Base-by-base conservation (phyloP, 2,113 vertebrate species). In the Leucosticte australis region DNA sequence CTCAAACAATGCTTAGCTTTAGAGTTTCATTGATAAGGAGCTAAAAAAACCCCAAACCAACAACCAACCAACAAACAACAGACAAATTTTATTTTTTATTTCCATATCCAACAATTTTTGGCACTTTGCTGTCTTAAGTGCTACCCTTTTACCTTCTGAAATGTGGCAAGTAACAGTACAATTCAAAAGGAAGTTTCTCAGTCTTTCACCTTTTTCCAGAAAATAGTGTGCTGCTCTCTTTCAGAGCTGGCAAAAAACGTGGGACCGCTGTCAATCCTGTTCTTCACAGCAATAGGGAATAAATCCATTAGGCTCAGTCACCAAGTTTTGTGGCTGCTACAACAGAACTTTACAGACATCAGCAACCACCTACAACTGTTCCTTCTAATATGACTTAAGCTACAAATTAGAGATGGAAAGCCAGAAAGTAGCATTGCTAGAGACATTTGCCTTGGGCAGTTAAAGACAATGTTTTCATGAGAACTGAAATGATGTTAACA, bases 401-500 rank as follows among this genome's bases (percentile, higher is more conserved):
- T 42, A 62, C 26, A 59, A 71, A 52, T 19, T 49, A 42, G 39
- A 70, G 41, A 33, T 33, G 52, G 49, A 63, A 87, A 75, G n/a
- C 26, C 44, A 57, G 26, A 35, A 91, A 90, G 39, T 3, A 42
- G 37, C 30, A 50, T 62, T 68, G 59, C 56, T 47, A 50, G 22
- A 86, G 53, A 85, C 26, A 39, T 33, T 22, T 67, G 64, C 71
- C 50, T 62, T 22, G 15, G 27, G 41, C 24, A 78, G 15, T n/a
- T 78, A 56, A 68, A 79, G 15, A 55, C 35, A 16, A 42, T 15
- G 6, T 59, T 49, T 82, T 67, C 19, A 62, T 9, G 23, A 81
- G 33, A 83, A 70, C 15, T 23, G 11, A 59, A 81, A 74, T 21
- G 0, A 65, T 44, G 16, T 56, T 63, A 84, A 91, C 0, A 0